These are phyloP conservation scores for Smutsia temminckii DNA, from an alignment of 2,797 vertebrate genomes.

Conservation along the genomic window DNA sequence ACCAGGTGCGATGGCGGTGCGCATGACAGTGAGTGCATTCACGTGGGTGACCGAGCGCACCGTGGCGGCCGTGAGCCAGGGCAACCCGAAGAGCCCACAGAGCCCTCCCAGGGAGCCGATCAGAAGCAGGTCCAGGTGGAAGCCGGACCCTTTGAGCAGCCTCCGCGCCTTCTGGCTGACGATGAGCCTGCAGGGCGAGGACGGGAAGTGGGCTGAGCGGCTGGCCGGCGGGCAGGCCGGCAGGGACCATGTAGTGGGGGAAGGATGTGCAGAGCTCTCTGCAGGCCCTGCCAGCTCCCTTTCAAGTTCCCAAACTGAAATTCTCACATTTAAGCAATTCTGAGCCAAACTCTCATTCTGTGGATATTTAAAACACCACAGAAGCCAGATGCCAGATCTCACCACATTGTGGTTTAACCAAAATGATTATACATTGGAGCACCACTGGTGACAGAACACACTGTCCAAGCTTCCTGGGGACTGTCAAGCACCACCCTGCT, in stretches of 20 bases:
- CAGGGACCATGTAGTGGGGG: rapidly evolving
- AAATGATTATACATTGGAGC: conserved; percentile 27
- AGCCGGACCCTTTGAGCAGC: conserved; percentile 95
- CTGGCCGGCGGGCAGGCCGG: neutral
- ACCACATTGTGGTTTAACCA: conserved; percentile 51
- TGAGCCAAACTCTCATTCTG: conserved; percentile 49
- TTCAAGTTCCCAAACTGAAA: conserved; percentile 41
- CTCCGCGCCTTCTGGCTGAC: conserved; percentile 97
- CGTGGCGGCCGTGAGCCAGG: conserved; percentile 97
- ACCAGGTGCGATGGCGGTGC: conserved; percentile 95
- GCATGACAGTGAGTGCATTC: conserved; percentile 98
- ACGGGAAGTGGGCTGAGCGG: rapidly evolving
- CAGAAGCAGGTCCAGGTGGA: conserved; percentile 97
- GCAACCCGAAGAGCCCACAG: conserved; percentile 96
- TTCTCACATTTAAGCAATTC: conserved; percentile 56
- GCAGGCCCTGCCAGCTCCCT: conserved; percentile 12
- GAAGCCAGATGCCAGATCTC: conserved; percentile 59
- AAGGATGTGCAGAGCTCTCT: neutral
- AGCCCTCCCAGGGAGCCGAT: conserved; percentile 95
- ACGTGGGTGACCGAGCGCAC: conserved; percentile 98
- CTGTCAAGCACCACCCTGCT: conserved; percentile 47
- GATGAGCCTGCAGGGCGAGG: conserved; percentile 88
- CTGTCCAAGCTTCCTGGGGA: neutral
- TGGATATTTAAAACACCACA: conserved; percentile 44
- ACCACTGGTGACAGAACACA: neutral